Base-by-base conservation (phyloP, 2,888 invertebrate genomes). In the Yponomeuta sedellus region DNA sequence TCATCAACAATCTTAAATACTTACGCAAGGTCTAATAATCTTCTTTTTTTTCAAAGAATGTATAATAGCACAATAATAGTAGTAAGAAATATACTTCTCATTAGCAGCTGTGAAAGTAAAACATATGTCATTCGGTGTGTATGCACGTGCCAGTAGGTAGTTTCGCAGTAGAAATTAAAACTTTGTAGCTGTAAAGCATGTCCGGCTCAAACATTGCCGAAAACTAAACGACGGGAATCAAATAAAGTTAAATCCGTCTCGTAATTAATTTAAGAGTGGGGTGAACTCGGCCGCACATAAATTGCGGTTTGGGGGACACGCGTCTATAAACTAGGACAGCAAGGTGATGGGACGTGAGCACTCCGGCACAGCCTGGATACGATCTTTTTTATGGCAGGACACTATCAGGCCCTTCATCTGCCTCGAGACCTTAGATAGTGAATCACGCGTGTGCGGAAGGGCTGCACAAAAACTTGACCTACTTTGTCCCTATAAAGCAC, bases 321-420 rank as follows among this genome's bases (percentile, higher is more conserved):
- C 76, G 81, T 79, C 79, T 81, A 84, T 86, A 87, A 87, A 88
- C 75, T 83, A 78, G 81, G 80, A 75, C 80, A 80, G 75, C 16
- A 80, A 83, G 83, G 86, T 86, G 85, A 85, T 77, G 78, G 79
- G 76, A 80, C 81, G 81, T 77, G 77, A 74, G 75, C 77, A 71
- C 72, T 70, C 72, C 73, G 73, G 76, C 73, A 76, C 79, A 86
- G 77, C 86, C 88, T 81, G 88, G 79, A 83, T 86, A 79, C 79
- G 78, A 76, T 73, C 76, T 82, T 88, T 88, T 90, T 90, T 90
- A 88, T 85, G 83, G 81, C 80, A 82, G 85, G 83, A 82, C 83
- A 79, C 79, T 88, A 89, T 89, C 88, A 81, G 83, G 74, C 78
- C 81, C 78, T 81, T 81, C 83, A 85, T 86, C 85, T 77, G 82